Evolutionary conservation across 2,888 invertebrate genomes (phyloP).

Genomic region (Dynastes tityus): DNA sequence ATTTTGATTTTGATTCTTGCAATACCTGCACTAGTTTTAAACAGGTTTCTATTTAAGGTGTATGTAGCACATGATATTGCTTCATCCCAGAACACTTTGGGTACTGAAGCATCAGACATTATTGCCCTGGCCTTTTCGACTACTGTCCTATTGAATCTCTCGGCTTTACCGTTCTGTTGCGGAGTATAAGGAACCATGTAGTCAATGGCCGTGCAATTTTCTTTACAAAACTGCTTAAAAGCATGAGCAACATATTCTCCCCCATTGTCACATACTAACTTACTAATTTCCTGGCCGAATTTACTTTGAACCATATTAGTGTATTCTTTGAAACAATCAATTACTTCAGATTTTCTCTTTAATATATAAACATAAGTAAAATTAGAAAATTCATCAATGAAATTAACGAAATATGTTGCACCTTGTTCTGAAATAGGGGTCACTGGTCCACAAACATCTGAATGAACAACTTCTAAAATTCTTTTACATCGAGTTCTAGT

Average conservation of each 20-base stretch:
- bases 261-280: constrained; percentile 51
- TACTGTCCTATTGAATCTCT: constrained; percentile 55
- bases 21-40: too few species aligned
- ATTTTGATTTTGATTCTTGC: too few species aligned
- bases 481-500: constrained; percentile 38
- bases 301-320: constrained; percentile 20
- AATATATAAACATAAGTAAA: constrained; percentile 44
- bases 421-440: constrained; percentile 41
- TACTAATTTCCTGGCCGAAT: constrained; percentile 30
- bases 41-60: constrained; percentile 58
- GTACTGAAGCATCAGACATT: constrained; percentile 55
- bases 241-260: constrained; percentile 50
- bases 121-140: constrained; percentile 57
- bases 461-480: constrained; percentile 48
- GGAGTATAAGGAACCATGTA: constrained; percentile 49
- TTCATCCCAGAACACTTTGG: constrained; percentile 59
- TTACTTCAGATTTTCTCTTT: constrained; percentile 49
- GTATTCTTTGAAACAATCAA: constrained; percentile 48
- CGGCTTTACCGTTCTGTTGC: constrained; percentile 55
- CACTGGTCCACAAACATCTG: constrained; percentile 52
- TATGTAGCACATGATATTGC: constrained; percentile 51
- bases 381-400: constrained; percentile 53
- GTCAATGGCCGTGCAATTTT: constrained; percentile 30
- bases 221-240: constrained; percentile 47
- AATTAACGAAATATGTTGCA: constrained; percentile 49